Conservation (phyloP, 1,140 invertebrate species). For the Gonatopus flavifemur region DNA sequence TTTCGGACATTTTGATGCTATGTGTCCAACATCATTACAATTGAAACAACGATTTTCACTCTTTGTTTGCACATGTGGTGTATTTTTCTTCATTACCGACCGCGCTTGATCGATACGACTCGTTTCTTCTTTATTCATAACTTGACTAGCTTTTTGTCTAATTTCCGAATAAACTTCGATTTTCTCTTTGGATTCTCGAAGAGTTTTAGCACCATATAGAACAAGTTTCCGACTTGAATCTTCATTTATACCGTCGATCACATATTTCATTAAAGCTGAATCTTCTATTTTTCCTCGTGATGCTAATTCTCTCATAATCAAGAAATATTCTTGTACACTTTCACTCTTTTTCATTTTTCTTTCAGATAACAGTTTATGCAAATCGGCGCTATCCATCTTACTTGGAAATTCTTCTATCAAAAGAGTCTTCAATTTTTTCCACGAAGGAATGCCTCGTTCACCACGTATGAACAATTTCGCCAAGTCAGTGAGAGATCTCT, state of each 20-base stretch:
- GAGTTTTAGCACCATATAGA: constrained; percentile 11
- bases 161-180: constrained; percentile 16
- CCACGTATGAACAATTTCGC: constrained; percentile 33
- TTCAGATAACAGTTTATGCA: constrained; percentile 27
- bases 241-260: constrained; percentile 27
- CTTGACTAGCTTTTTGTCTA: too few species aligned
- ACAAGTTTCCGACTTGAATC: constrained; percentile 14
- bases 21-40: too few species aligned
- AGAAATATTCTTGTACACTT: constrained; percentile 39
- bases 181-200: constrained; percentile 13
- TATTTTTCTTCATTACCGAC: too few species aligned
- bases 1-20: too few species aligned
- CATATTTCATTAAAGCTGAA: constrained; percentile 25
- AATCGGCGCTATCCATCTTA: constrained; percentile 19
- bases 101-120: too few species aligned
- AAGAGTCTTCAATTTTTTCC: constrained; percentile 25
- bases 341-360: constrained; percentile 31
- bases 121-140: too few species aligned
- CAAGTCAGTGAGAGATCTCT: constrained; percentile 31
- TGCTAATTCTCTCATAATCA: constrained; percentile 38
- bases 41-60: too few species aligned
- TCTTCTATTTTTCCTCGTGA: constrained; percentile 27
- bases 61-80: too few species aligned
- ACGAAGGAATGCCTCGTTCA: constrained; percentile 27
- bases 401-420: constrained; percentile 26